A percentile compares a stretch with the other conserved stretches of the same genome.
Conservation (phyloP, 2,797 vertebrate species). For the Pelochelys cantorii region DNA sequence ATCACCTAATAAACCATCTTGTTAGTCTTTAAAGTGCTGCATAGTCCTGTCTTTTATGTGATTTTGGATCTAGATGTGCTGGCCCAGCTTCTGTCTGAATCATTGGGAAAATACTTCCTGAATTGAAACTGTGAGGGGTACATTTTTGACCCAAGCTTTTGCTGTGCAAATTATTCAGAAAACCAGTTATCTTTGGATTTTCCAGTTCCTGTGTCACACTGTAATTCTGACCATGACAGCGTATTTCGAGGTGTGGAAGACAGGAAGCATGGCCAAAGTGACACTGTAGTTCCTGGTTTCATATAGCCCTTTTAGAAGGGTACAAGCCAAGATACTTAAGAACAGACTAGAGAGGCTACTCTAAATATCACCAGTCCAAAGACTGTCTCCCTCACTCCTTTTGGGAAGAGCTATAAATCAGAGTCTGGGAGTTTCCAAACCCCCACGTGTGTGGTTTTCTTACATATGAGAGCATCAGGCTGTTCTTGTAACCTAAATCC, state of each 20-base stretch:
- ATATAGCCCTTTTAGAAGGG: background rate
- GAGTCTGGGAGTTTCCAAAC: background rate
- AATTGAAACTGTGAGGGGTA: background rate
- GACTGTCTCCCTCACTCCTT: background rate
- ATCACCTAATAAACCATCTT: too few relatives aligned
- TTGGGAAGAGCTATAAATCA: background rate
- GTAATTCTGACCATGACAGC: background rate
- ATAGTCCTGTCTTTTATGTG: too few relatives aligned
- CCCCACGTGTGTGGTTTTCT: background rate
- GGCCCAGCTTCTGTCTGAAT: background rate
- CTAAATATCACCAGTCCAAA: background rate
- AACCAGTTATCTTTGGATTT: background rate
- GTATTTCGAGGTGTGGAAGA: background rate
- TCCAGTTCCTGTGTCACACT: background rate
- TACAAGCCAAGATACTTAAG: background rate
- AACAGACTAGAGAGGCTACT: background rate
- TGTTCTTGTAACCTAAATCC: background rate
- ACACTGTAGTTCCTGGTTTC: background rate
- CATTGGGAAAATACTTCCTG: background rate
- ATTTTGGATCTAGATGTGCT: accelerated
- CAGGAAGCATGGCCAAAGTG: background rate
- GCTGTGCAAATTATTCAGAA: background rate
- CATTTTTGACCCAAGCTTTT: background rate
- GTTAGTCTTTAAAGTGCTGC: too few relatives aligned
- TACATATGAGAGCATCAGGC: background rate